phyloP scores from a whole-genome alignment of 2,888 invertebrate species.

The Temnothorax unifasciatus region DNA sequence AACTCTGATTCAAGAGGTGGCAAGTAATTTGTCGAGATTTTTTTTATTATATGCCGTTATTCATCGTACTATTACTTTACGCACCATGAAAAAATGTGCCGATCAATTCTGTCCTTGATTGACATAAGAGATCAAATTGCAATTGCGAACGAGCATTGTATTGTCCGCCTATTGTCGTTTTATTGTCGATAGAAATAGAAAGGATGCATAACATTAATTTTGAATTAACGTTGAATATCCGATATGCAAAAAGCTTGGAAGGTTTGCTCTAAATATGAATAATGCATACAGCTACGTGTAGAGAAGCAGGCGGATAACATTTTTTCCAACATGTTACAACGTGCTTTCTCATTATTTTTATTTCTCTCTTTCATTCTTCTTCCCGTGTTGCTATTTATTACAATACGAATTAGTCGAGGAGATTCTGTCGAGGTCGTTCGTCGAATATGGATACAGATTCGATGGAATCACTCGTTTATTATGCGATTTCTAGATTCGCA shows the following conservation, averaged over 20 bases:
- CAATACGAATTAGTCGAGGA: conserved; percentile 39
- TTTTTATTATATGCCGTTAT: neutral
- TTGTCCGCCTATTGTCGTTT: neutral
- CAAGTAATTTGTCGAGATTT: too few species aligned
- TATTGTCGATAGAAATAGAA: neutral
- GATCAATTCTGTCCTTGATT: neutral
- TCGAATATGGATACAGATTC: conserved; percentile 13
- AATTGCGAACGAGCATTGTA: neutral
- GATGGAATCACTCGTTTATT: conserved; percentile 32
- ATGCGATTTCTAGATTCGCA: conserved; percentile 33
- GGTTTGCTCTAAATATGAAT: conserved; percentile 70
- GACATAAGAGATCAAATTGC: neutral
- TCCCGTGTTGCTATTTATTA: conserved; percentile 43
- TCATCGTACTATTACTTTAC: neutral
- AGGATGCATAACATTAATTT: neutral
- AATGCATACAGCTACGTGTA: conserved; percentile 61
- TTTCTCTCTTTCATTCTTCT: conserved; percentile 23
- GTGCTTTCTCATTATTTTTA: conserved; percentile 42
- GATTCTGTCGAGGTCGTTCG: neutral
- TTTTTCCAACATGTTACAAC: conserved; percentile 21
- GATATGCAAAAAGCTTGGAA: conserved; percentile 74
- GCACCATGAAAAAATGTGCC: neutral
- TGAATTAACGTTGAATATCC: conserved; percentile 71
- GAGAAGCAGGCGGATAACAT: conserved; percentile 36
- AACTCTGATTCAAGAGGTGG: too few species aligned